Base-by-base conservation (phyloP, 2,113 vertebrate species). In the Xerus inauris region DNA sequence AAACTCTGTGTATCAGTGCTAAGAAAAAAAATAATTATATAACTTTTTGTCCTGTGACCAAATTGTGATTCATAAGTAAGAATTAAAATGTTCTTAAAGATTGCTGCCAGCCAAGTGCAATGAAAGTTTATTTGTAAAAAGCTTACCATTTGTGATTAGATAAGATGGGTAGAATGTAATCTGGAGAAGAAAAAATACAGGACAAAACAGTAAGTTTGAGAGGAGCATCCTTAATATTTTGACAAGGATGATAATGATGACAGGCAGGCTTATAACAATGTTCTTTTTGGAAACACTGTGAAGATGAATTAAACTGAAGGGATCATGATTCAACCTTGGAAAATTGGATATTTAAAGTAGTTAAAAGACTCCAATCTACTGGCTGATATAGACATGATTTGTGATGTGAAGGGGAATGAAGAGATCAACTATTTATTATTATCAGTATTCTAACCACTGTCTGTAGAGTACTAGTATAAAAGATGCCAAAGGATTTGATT, bases 41-140 rank as follows among this genome's bases (percentile, higher is more conserved):
- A 10, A 26, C 3, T 35, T 82, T 77, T 75, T 94, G 67, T 10
- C 47, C 22, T 87, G 35, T 90, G 26, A 65, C 26, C 1, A 51
- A 89, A 82, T 83, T 87, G 28, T 51, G 8, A 92, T 85, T 89
- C 67, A 73, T 28, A 77, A 42, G 28, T 73, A 83, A 84, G 0
- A 24, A 17, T 89, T 47, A 69, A 95, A 85, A 85, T 82, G 35
- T 28, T 59, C 62, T 94, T 45, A 96, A 89, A 42, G 89, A 72
- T 14, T 76, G 20, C 67, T 91, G 6, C 11, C 65, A 79, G 28
- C 20, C 65, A 45, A 86, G 89, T 2, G 0, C n/a, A 88, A 92
- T 81, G 17, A 38, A 72, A 54, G 6, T 26, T 19, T 45, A 38
- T 38, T 71, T 86, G 3, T 72, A 65, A 72, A 87, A n/a, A 86